Evolutionary conservation across 2,888 invertebrate genomes (phyloP).

Genomic region (Ectemnius cavifrons): DNA sequence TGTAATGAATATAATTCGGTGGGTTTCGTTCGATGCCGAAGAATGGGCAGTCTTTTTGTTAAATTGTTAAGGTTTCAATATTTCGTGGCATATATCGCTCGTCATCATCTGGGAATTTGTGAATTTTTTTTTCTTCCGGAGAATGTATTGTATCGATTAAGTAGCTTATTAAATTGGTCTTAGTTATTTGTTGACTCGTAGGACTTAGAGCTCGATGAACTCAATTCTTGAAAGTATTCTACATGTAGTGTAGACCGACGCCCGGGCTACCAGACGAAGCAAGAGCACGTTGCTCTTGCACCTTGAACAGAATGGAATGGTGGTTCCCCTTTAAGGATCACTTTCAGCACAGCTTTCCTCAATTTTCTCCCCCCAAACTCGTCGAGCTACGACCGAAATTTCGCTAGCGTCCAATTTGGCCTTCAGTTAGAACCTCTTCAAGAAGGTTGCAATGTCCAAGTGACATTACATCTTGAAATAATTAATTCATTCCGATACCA

Average conservation of each 20-base stretch:
- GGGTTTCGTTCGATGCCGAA: too few species aligned
- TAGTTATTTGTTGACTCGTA: neutral
- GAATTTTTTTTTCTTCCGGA: too few species aligned
- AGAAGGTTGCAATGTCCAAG: too few species aligned
- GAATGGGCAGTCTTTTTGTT: too few species aligned
- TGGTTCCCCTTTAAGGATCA: slow-evolving; percentile 37
- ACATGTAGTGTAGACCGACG: too few species aligned
- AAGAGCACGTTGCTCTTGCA: neutral
- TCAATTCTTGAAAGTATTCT: too few species aligned
- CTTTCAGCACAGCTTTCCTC: slow-evolving; percentile 8
- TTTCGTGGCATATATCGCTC: neutral
- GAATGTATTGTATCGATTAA: neutral
- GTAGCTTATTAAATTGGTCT: slow-evolving; percentile 3
- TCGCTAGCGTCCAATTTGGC: neutral
- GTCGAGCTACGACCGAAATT: neutral
- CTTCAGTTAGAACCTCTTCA: neutral
- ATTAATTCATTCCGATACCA: too few species aligned
- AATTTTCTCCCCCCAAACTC: slow-evolving; percentile 8
- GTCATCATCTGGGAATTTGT: neutral
- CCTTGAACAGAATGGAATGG: slow-evolving; percentile 9
- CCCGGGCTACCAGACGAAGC: neutral
- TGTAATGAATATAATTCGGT: too few species aligned
- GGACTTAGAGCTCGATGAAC: neutral
- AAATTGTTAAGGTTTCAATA: too few species aligned
- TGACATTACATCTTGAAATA: too few species aligned